Evolutionary conservation across 2,797 vertebrate genomes (phyloP).

Genomic region (Cyclopterus lumpus): DNA sequence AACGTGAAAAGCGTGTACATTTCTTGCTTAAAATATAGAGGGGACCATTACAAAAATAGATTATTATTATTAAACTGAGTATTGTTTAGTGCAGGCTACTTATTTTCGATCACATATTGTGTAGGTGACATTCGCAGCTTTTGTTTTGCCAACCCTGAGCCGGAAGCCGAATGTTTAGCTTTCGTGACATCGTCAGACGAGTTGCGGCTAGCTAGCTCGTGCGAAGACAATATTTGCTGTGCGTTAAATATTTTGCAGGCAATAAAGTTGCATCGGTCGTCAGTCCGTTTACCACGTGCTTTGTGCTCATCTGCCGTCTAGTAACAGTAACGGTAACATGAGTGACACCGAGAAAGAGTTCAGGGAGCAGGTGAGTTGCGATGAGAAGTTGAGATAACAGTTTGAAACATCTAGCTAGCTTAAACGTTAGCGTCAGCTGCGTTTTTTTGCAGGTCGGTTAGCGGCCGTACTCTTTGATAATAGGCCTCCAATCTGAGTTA

Average conservation of each 20-base stretch:
- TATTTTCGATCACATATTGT: not conserved
- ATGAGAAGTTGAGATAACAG: not conserved
- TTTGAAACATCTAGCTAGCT: conserved; percentile 10
- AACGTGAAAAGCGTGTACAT: not conserved
- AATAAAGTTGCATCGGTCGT: not conserved
- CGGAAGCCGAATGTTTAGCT: not conserved
- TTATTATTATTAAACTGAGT: not conserved
- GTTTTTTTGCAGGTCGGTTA: conserved; percentile 7
- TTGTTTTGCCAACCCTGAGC: conserved; percentile 26
- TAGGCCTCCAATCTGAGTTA: not conserved
- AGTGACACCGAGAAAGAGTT: conserved; percentile 83
- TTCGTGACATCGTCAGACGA: not conserved
- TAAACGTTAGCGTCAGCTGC: conserved; percentile 4
- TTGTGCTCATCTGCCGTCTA: not conserved
- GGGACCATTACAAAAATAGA: not conserved
- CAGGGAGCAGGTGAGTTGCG: conserved; percentile 74
- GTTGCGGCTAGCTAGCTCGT: not conserved
- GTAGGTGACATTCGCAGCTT: not conserved
- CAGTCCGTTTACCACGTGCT: not conserved
- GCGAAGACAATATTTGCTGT: not conserved
- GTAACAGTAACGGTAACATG: conserved; percentile 60
- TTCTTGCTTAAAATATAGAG: not conserved
- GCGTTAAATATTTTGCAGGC: not conserved
- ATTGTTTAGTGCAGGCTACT: not conserved
- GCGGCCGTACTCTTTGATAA: not conserved